These are phyloP conservation scores for Lithophane ornitopus DNA, from an alignment of 2,888 invertebrate genomes.

Conservation along the genomic window DNA sequence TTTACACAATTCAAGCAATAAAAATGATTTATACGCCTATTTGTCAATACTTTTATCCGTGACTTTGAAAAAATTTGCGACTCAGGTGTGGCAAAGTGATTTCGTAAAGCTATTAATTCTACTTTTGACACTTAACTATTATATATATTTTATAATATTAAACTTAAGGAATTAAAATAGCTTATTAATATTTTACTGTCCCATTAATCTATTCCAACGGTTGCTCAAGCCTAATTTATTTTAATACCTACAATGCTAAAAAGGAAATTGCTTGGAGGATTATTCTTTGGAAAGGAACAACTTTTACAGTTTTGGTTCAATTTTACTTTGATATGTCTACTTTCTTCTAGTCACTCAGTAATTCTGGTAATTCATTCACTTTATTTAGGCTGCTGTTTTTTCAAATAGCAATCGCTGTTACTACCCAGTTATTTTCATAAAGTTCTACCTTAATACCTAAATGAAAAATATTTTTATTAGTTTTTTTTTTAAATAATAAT, in stretches of 20 bases:
- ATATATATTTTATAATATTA: slow-evolving; percentile 51
- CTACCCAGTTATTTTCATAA: not conserved
- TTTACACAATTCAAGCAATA: slow-evolving; percentile 56
- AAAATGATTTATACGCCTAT: slow-evolving; percentile 64
- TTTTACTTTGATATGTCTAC: slow-evolving; percentile 3
- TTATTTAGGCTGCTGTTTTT: not conserved
- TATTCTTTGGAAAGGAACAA: slow-evolving; percentile 1
- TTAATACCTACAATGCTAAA: slow-evolving; percentile 34
- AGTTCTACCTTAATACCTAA: not conserved
- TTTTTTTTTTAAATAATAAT: too few species aligned
- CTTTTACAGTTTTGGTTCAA: slow-evolving; percentile 1
- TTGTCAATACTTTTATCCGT: slow-evolving; percentile 56
- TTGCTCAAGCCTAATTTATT: slow-evolving; percentile 43
- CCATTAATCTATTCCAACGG: slow-evolving; percentile 52
- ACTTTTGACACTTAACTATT: slow-evolving; percentile 55
- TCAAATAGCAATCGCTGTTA: not conserved
- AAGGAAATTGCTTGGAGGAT: slow-evolving; percentile 20
- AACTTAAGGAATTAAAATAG: slow-evolving; percentile 45
- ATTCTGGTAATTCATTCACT: not conserved
- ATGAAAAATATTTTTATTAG: not conserved
- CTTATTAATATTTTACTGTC: slow-evolving; percentile 54
- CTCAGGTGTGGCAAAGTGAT: slow-evolving; percentile 65
- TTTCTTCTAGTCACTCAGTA: not conserved
- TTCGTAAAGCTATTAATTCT: slow-evolving; percentile 57
- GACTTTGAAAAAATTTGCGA: slow-evolving; percentile 56